A percentile compares a stretch with the other conserved stretches of the same genome.
phyloP scores from a whole-genome alignment of 1,140 invertebrate genomes.

The Ostrea edulis region DNA sequence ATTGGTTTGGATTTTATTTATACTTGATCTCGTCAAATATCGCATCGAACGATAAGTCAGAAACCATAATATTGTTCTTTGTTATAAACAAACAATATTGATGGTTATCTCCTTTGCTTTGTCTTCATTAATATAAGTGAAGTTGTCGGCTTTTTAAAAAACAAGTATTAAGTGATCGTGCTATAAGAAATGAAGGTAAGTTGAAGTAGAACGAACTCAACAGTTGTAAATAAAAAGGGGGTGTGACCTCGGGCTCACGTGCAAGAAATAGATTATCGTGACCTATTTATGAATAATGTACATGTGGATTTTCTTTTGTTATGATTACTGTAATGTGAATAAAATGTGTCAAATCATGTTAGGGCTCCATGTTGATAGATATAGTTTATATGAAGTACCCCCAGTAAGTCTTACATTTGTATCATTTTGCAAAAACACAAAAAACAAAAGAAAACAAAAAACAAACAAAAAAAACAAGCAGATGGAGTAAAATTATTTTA shows the following conservation, averaged over 20 bases:
- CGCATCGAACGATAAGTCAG: neutral
- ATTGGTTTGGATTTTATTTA: neutral
- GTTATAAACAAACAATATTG: constrained; percentile 13
- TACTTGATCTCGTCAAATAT: neutral
- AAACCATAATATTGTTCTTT: constrained; percentile 32
- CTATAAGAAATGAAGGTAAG: constrained; percentile 25
- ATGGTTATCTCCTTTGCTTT: neutral
- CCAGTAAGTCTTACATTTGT: no score
- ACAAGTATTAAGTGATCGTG: neutral
- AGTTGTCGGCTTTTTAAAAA: neutral
- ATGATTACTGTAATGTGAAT: no score
- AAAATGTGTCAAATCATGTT: no score
- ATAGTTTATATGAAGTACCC: no score
- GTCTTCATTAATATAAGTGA: neutral
- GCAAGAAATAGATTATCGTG: neutral
- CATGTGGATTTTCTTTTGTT: neutral
- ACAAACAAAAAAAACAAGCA: no score
- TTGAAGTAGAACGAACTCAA: neutral
- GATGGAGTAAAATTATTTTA: no score
- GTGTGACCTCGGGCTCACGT: neutral
- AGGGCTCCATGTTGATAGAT: no score
- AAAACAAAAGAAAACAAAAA: no score
- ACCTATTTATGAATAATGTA: constrained; percentile 12
- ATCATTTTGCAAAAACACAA: no score
- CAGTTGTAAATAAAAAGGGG: neutral